phyloP scores from a whole-genome alignment of 2,888 invertebrate genomes.

The Spodoptera littoralis region DNA sequence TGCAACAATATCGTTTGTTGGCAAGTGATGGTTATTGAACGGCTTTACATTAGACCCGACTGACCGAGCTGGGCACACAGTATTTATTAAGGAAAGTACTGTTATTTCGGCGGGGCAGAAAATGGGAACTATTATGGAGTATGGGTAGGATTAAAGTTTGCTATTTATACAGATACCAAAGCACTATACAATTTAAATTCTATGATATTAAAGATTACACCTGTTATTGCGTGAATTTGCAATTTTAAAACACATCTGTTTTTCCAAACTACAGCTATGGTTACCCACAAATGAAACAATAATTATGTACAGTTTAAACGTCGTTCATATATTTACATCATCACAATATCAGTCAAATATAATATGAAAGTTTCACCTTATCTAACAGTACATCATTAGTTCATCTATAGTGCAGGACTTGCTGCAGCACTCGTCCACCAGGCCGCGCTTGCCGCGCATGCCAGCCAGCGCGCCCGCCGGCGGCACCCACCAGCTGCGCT shows the following conservation, averaged over 20 bases:
- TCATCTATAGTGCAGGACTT: slow-evolving; percentile 59
- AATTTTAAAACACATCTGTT: too few relatives aligned
- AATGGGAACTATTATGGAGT: too few relatives aligned
- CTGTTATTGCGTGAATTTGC: too few relatives aligned
- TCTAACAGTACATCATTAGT: slow-evolving; percentile 55
- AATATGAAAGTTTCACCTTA: too few relatives aligned
- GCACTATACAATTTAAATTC: too few relatives aligned
- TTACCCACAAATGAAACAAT: neutral
- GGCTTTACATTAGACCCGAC: slow-evolving; percentile 3
- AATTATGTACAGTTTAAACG: neutral
- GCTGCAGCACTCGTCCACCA: slow-evolving; percentile 63
- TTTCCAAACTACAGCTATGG: too few relatives aligned
- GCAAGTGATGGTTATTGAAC: slow-evolving; percentile 11
- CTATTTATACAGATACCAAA: too few relatives aligned
- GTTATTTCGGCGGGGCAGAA: slow-evolving; percentile 1
- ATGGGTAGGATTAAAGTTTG: too few relatives aligned
- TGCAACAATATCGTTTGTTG: slow-evolving; percentile 9
- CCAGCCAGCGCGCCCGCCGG: slow-evolving; percentile 23
- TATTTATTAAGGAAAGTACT: slow-evolving; percentile 1
- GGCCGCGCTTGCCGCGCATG: slow-evolving; percentile 51
- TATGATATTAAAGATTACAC: too few relatives aligned
- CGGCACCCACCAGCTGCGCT: slow-evolving; percentile 30
- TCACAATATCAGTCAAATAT: neutral
- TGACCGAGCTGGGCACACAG: slow-evolving; percentile 4
- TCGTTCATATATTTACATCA: slow-evolving; percentile 18